Evolutionary conservation across 2,797 vertebrate genomes (phyloP).

Genomic region (Diglossa cyanea): DNA sequence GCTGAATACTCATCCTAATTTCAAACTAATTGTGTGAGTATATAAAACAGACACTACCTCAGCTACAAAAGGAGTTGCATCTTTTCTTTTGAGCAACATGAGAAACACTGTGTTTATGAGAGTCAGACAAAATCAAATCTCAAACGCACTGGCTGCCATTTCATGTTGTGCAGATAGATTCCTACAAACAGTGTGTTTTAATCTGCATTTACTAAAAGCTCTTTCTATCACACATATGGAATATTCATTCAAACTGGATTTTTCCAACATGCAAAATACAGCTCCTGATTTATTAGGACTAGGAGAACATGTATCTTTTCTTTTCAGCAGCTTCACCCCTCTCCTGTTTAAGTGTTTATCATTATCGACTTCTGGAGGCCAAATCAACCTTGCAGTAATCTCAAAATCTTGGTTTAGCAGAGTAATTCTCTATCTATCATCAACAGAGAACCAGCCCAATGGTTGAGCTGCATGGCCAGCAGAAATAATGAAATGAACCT

Average conservation of each 20-base stretch:
- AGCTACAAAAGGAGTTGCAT: not conserved
- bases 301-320: not conserved
- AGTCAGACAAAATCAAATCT: not conserved
- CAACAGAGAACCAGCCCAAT: not conserved
- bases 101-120: not conserved
- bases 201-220: not conserved
- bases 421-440: not conserved
- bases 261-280: not conserved
- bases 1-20: not conserved
- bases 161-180: not conserved
- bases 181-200: not conserved
- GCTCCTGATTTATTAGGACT: not conserved
- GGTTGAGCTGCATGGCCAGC: not conserved
- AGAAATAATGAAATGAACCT: not conserved
- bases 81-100: not conserved
- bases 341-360: not conserved
- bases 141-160: not conserved
- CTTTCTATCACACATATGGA: not conserved
- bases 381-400: not conserved
- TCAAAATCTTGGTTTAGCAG: not conserved
- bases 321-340: not conserved
- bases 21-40: not conserved
- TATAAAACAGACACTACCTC: not conserved
- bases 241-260: not conserved
- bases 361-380: not conserved